These are phyloP conservation scores for Apocrypta bakeri DNA, from an alignment of 1,140 invertebrate genomes.

Conservation along the genomic window DNA sequence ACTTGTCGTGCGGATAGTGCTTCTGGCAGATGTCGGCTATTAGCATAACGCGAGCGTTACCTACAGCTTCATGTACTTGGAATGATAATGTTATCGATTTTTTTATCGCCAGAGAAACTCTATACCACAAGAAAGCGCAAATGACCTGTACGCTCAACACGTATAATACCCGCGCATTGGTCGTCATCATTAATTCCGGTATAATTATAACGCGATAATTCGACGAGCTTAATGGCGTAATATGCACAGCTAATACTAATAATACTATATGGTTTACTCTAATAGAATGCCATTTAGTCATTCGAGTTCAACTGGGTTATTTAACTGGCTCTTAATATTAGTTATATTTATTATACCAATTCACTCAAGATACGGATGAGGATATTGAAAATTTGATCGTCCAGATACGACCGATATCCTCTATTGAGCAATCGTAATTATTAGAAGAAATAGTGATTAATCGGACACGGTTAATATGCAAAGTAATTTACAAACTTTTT, in stretches of 20 bases:
- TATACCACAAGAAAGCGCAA: not conserved
- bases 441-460: too few species aligned
- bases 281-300: not conserved
- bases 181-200: not conserved
- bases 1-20: too few species aligned
- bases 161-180: not conserved
- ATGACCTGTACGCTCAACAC: not conserved
- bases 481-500: slow-evolving; percentile 3
- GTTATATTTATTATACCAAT: too few species aligned
- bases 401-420: too few species aligned
- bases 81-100: not conserved
- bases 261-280: not conserved
- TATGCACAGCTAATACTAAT: too few species aligned
- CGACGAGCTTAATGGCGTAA: not conserved
- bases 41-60: not conserved
- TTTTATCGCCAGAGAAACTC: not conserved
- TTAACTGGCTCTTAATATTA: too few species aligned
- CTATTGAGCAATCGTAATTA: too few species aligned
- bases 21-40: not conserved
- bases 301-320: not conserved
- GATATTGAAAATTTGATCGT: too few species aligned
- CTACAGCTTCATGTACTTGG: not conserved
- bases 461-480: not conserved
- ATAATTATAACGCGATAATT: not conserved
- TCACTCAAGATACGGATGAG: too few species aligned